Conservation (phyloP, 2,888 invertebrate species). For the Nemoura dubitans region DNA sequence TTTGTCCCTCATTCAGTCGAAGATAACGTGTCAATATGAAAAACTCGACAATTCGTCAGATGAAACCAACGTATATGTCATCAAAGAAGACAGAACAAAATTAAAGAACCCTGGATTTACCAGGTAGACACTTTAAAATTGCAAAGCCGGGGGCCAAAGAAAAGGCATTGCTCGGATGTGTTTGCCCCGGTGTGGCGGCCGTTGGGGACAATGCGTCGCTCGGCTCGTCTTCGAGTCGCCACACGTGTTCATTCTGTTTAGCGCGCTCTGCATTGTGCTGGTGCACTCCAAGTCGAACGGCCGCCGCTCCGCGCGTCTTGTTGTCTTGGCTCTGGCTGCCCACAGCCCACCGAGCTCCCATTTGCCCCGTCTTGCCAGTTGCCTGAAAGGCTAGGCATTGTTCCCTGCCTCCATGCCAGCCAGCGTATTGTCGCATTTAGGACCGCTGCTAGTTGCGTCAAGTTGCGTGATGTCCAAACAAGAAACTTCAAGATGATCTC, state of each 20-base stretch:
- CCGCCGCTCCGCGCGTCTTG: too few relatives aligned
- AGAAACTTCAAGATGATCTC: slow-evolving; percentile 1
- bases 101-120: neutral
- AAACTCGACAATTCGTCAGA: neutral
- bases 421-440: neutral
- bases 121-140: neutral
- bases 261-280: neutral
- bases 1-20: neutral
- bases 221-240: neutral
- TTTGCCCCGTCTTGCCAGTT: too few relatives aligned
- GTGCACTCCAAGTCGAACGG: too few relatives aligned
- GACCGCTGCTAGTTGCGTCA: neutral
- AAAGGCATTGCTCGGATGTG: neutral
- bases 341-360: too few relatives aligned
- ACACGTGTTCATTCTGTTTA: slow-evolving; percentile 33
- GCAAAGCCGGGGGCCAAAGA: neutral
- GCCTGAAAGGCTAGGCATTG: too few relatives aligned
- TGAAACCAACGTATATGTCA: neutral
- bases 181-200: slow-evolving; percentile 21
- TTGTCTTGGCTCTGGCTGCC: too few relatives aligned
- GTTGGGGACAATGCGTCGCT: neutral
- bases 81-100: neutral
- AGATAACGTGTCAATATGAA: neutral
- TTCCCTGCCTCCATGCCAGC: neutral
- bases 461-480: slow-evolving; percentile 8